phyloP scores from a whole-genome alignment of 37 sponge, comb jelly and placozoan species.

The Aplysina aerophoba region DNA sequence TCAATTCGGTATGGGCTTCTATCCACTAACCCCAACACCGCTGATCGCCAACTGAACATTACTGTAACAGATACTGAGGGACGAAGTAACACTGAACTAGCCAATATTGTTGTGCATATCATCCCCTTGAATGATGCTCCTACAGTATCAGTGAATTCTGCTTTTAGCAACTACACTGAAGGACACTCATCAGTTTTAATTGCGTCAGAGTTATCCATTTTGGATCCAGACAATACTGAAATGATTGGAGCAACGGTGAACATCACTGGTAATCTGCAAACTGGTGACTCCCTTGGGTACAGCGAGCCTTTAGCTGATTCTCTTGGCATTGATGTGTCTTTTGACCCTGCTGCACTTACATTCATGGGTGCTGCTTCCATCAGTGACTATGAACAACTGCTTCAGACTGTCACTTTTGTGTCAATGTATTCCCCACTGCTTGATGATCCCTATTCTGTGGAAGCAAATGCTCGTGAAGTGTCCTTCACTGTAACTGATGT shows the following conservation, averaged over 20 bases:
- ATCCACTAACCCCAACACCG: constrained; percentile 46
- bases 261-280: constrained; percentile 26
- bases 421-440: constrained; percentile 65
- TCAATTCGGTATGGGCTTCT: constrained; percentile 40
- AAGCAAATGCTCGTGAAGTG: constrained; percentile 32
- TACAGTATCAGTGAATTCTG: background rate
- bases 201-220: constrained; percentile 15
- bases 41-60: constrained; percentile 41
- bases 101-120: constrained; percentile 40
- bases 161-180: constrained; percentile 43
- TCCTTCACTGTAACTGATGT: constrained; percentile 54
- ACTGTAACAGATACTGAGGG: constrained; percentile 51
- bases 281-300: constrained; percentile 14
- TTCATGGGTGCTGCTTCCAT: constrained; percentile 59
- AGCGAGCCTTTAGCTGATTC: background rate
- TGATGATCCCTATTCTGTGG: constrained; percentile 37
- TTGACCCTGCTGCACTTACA: constrained; percentile 23
- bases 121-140: constrained; percentile 60
- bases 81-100: constrained; percentile 16
- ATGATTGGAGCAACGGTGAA: constrained; percentile 45
- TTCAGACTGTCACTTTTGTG: constrained; percentile 43
- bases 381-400: constrained; percentile 12
- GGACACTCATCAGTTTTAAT: constrained; percentile 41
- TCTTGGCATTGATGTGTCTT: constrained; percentile 26
- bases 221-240: constrained; percentile 57